Conservation (phyloP, 2,888 invertebrate species). For the Endomychus coccineus region DNA sequence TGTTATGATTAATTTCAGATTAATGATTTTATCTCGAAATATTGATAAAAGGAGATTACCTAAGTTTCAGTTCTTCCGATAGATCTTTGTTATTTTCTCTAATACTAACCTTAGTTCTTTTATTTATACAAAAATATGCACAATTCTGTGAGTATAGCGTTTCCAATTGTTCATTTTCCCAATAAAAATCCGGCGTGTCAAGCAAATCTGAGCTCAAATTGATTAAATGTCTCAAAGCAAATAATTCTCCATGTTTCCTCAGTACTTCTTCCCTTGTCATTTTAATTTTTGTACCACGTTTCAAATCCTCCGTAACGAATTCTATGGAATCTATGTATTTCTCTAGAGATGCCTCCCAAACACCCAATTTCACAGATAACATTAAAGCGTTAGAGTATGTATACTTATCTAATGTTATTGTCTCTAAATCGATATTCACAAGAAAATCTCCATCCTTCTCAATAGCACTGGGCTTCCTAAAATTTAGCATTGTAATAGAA, state of each 20-base stretch:
- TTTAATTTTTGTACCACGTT: conserved; percentile 61
- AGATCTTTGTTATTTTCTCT: too few species aligned
- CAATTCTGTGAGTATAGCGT: conserved; percentile 73
- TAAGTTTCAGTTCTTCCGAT: too few species aligned
- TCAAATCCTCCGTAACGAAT: conserved; percentile 70
- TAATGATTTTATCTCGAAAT: too few species aligned
- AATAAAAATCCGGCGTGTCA: conserved; percentile 96
- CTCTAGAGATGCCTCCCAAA: conserved; percentile 87
- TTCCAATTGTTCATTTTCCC: conserved; percentile 91
- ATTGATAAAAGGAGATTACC: too few species aligned
- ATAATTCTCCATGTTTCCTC: conserved; percentile 78
- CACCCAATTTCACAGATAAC: conserved; percentile 86
- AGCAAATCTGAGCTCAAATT: conserved; percentile 90
- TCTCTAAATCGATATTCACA: conserved; percentile 48
- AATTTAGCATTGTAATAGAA: conserved; percentile 17
- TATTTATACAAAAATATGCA: conserved; percentile 74
- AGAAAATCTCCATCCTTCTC: conserved; percentile 37
- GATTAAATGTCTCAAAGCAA: conserved; percentile 79
- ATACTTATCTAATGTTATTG: conserved; percentile 66
- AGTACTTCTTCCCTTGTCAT: conserved; percentile 66
- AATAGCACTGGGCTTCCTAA: conserved; percentile 31
- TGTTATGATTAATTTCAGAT: too few species aligned
- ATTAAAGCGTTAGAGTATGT: conserved; percentile 93
- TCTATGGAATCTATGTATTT: conserved; percentile 78
- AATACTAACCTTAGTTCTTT: conserved; percentile 72